phyloP scores from a whole-genome alignment of 2,888 invertebrate species.

The Bombyx huttoni region DNA sequence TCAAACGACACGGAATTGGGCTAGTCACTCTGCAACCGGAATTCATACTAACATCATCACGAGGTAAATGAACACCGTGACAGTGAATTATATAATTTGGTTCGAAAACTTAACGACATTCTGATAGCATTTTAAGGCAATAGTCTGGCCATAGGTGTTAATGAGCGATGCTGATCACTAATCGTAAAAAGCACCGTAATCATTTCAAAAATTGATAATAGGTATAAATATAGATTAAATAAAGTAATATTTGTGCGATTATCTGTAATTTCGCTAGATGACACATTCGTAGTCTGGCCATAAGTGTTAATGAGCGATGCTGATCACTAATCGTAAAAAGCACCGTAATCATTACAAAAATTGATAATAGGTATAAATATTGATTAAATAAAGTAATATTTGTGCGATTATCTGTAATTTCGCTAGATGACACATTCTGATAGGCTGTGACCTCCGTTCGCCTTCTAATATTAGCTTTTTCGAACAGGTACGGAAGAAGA shows the following conservation, averaged over 20 bases:
- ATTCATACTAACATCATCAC: slow-evolving; percentile 59
- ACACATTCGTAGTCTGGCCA: too few species aligned
- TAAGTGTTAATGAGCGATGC: too few species aligned
- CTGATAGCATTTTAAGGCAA: too few species aligned
- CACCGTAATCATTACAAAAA: background rate
- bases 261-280: too few species aligned
- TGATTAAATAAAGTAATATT: background rate
- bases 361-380: background rate
- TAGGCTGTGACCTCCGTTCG: too few species aligned
- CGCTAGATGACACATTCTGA: too few species aligned
- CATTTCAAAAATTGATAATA: background rate
- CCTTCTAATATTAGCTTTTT: background rate
- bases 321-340: too few species aligned
- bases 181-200: background rate
- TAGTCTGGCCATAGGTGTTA: too few species aligned
- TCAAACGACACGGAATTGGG: slow-evolving; percentile 85
- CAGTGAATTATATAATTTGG: too few species aligned
- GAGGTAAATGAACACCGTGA: slow-evolving; percentile 23
- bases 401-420: background rate
- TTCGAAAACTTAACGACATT: too few species aligned
- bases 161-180: too few species aligned
- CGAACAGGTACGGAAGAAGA: slow-evolving; percentile 50
- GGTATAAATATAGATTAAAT: too few species aligned
- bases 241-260: background rate
- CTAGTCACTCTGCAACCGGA: slow-evolving; percentile 92